phyloP scores from a whole-genome alignment of 2,113 vertebrate genomes.

The Gallinago media region DNA sequence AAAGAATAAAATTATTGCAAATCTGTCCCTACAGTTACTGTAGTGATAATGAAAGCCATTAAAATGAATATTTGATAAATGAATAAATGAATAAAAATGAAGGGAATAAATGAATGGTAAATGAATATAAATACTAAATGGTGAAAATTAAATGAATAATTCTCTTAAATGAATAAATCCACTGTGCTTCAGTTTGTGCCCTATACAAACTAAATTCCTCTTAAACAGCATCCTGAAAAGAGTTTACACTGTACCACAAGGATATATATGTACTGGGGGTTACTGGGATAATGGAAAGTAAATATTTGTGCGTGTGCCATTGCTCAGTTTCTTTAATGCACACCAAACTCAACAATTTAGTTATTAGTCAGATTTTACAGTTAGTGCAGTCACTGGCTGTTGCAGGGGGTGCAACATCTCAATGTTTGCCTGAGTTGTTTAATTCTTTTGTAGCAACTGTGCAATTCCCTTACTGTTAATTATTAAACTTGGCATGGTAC shows the following conservation, averaged over 20 bases:
- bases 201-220: constrained; percentile 31
- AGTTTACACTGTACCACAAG: constrained; percentile 25
- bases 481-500: background rate
- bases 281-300: constrained; percentile 28
- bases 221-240: constrained; percentile 51
- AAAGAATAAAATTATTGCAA: constrained; percentile 68
- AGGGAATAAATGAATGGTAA: constrained; percentile 79
- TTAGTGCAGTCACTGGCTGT: background rate
- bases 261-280: background rate
- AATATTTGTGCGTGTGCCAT: background rate
- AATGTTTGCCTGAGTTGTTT: background rate
- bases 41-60: constrained; percentile 75
- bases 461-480: background rate
- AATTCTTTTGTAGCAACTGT: background rate
- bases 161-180: constrained; percentile 77
- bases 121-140: constrained; percentile 77
- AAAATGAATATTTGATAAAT: constrained; percentile 82
- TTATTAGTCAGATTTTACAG: background rate
- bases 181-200: constrained; percentile 41
- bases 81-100: constrained; percentile 81
- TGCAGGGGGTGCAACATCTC: background rate
- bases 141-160: constrained; percentile 80
- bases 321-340: background rate
- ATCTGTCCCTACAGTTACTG: constrained; percentile 65
- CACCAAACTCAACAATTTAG: background rate